Conservation (phyloP, 2,797 vertebrate genomes). For the Gastrophryne carolinensis region DNA sequence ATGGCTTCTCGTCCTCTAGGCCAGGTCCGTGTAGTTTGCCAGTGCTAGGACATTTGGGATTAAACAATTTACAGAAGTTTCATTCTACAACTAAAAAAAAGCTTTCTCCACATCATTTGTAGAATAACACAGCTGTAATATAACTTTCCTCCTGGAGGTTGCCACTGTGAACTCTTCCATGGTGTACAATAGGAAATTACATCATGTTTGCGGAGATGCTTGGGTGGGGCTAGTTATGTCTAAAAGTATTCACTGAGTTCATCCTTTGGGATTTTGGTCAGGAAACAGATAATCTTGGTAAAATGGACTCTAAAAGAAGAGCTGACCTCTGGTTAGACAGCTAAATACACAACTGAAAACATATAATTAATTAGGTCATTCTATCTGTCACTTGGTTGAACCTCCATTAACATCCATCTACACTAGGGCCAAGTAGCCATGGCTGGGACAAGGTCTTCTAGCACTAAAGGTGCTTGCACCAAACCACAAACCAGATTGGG, state of each 20-base stretch:
- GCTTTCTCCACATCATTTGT: conserved; percentile 1
- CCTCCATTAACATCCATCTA: no score
- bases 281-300: not conserved
- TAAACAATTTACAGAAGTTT: conserved; percentile 37
- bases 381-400: no score
- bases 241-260: not conserved
- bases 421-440: no score
- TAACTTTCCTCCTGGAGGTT: not conserved
- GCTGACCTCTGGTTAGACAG: no score
- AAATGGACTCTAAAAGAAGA: not conserved
- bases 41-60: conserved; percentile 25
- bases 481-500: no score
- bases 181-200: conserved; percentile 22
- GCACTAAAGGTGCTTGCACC: no score
- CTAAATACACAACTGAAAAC: no score
- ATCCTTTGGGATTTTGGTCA: not conserved
- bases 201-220: conserved; percentile 4
- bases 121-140: conserved; percentile 23
- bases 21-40: conserved; percentile 6
- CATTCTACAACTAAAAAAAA: conserved; percentile 10
- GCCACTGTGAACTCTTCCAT: conserved; percentile 8
- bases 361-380: no score
- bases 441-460: no score
- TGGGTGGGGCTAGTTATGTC: conserved; percentile 1
- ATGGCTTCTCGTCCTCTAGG: conserved; percentile 22